Conservation (phyloP, 2,888 invertebrate genomes). For the Cantharis rufa region DNA sequence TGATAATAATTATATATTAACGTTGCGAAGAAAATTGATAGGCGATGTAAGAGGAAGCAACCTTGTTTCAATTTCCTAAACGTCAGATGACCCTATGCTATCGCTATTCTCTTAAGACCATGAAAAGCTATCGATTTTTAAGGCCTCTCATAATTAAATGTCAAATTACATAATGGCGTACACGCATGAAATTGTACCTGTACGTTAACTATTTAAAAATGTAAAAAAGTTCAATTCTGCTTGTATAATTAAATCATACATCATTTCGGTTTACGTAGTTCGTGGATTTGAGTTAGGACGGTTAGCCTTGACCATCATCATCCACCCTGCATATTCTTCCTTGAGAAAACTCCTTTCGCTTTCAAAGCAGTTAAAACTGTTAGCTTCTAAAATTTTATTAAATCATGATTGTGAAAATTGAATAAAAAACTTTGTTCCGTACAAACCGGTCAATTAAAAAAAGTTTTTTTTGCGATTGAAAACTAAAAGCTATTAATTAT, state of each 20-base stretch:
- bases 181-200: not conserved
- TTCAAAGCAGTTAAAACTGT: not conserved
- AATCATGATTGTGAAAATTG: not conserved
- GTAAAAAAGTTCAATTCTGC: not conserved
- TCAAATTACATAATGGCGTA: not conserved
- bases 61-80: not conserved
- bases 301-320: not conserved
- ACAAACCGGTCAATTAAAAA: not conserved
- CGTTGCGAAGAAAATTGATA: not conserved
- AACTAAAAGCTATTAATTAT: not conserved
- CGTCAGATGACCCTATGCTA: not conserved
- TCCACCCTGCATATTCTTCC: not conserved
- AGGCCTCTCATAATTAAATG: not conserved
- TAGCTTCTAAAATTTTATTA: not conserved
- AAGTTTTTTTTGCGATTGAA: not conserved
- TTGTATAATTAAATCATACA: not conserved
- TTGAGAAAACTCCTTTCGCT: not conserved
- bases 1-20: not conserved
- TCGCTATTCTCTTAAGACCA: not conserved
- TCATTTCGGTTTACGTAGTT: not conserved
- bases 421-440: not conserved
- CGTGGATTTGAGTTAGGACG: not conserved
- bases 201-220: not conserved
- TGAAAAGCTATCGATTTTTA: not conserved
- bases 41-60: not conserved